A percentile compares a stretch with the other conserved stretches of the same genome.
Evolutionary conservation across 1,140 invertebrate species (phyloP).

Genomic region (Chrysomallon squamiferum): DNA sequence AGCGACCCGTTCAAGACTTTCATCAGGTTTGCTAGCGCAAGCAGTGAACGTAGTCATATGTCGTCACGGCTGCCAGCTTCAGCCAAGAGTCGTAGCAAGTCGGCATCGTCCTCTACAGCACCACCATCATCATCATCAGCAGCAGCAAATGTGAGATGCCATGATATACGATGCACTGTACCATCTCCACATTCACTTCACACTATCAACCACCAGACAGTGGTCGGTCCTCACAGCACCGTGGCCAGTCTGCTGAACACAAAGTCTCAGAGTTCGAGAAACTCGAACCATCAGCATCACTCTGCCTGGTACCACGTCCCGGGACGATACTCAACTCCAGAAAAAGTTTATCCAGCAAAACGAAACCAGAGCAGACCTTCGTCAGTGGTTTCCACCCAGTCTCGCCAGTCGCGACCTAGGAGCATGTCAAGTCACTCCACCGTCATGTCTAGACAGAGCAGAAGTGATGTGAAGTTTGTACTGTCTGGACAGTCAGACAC

Average conservation of each 20-base stretch:
- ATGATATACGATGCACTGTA: conserved; percentile 30
- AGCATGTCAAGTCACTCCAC: too few relatives aligned
- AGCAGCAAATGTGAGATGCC: conserved; percentile 16
- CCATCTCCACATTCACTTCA: conserved; percentile 27
- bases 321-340: too few relatives aligned
- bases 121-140: conserved; percentile 13
- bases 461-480: too few relatives aligned
- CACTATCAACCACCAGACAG: conserved; percentile 29
- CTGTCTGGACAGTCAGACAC: too few relatives aligned
- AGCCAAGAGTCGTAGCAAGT: conserved; percentile 10
- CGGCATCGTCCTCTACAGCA: conserved; percentile 21
- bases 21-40: conserved; percentile 30
- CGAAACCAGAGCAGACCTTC: too few relatives aligned
- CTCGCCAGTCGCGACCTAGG: too few relatives aligned
- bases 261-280: too few relatives aligned
- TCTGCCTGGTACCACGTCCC: too few relatives aligned
- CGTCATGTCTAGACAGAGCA: too few relatives aligned
- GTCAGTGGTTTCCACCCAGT: too few relatives aligned
- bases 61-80: conserved; percentile 16
- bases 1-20: conserved; percentile 31
- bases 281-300: too few relatives aligned
- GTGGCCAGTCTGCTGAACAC: conserved; percentile 42
- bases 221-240: conserved; percentile 43
- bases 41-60: conserved; percentile 17
- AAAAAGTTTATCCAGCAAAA: too few relatives aligned